Evolutionary conservation across 30 jellyfish, hydroid and myxozoan species (phyloP).

Genomic region (Aurelia coerulea): DNA sequence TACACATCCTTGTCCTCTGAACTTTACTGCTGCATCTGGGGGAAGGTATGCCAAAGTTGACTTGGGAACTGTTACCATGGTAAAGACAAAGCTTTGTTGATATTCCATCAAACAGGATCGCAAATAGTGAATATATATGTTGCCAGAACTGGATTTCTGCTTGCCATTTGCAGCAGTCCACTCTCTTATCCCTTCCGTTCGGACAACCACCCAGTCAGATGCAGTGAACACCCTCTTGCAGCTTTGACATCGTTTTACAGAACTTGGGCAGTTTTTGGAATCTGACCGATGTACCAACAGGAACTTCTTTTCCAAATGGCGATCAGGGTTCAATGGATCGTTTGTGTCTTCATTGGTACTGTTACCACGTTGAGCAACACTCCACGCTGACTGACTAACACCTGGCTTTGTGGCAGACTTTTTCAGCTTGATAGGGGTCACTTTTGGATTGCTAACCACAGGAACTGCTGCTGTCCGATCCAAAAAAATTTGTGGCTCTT

Average conservation of each 20-base stretch:
- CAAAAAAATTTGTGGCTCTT: slow-evolving; percentile 24
- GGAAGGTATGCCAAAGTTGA: slow-evolving; percentile 3
- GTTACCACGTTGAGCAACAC: too few species aligned
- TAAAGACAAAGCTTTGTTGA: slow-evolving; percentile 5
- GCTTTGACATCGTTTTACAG: too few species aligned
- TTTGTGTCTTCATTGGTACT: too few species aligned
- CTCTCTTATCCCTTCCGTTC: slow-evolving; percentile 45
- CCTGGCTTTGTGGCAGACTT: too few species aligned
- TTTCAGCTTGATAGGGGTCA: too few species aligned
- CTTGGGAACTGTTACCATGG: too few species aligned
- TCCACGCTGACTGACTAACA: too few species aligned
- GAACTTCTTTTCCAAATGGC: too few species aligned
- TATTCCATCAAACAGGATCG: slow-evolving; percentile 21
- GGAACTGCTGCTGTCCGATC: slow-evolving; percentile 10
- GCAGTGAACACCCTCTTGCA: slow-evolving; percentile 35
- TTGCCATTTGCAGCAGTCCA: too few species aligned
- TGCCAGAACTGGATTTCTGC: slow-evolving; percentile 4
- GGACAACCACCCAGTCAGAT: slow-evolving; percentile 47
- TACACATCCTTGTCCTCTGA: slow-evolving; percentile 13
- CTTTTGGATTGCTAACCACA: neutral
- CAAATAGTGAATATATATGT: slow-evolving; percentile 32
- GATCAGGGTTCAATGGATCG: too few species aligned
- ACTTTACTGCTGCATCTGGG: neutral
- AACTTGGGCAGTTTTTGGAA: too few species aligned
- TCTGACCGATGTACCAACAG: too few species aligned